phyloP scores from a whole-genome alignment of 2,113 vertebrate genomes.

The Neogale vison region DNA sequence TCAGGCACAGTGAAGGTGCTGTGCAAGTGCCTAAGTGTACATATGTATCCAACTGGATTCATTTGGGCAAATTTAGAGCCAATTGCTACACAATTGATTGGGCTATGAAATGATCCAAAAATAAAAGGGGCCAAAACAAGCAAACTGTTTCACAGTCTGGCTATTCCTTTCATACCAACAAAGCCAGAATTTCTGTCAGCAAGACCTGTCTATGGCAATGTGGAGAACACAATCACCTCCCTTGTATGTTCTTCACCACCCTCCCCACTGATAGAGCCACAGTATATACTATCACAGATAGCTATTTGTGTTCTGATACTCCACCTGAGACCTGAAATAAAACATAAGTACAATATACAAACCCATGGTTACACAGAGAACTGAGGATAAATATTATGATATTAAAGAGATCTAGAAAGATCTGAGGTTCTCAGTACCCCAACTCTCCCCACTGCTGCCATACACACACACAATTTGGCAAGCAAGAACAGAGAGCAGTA shows the following conservation, averaged over 20 bases:
- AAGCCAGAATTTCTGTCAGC: constrained; percentile 19
- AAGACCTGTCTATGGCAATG: not conserved
- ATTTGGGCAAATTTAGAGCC: constrained; percentile 54
- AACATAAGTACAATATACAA: not conserved
- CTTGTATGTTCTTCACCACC: not conserved
- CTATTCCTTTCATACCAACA: constrained; percentile 43
- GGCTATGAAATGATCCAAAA: constrained; percentile 65
- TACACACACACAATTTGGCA: not conserved
- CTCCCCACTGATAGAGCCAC: not conserved
- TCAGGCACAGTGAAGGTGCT: not conserved
- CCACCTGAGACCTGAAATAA: not conserved
- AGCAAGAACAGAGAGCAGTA: not conserved
- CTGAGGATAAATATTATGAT: not conserved
- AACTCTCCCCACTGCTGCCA: not conserved
- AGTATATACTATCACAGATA: not conserved
- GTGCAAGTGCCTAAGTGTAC: not conserved
- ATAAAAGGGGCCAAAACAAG: constrained; percentile 67
- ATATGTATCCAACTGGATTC: not conserved
- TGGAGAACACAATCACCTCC: not conserved
- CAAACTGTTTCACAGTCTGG: constrained; percentile 75
- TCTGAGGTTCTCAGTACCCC: not conserved
- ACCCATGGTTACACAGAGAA: not conserved
- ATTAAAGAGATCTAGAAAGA: not conserved
- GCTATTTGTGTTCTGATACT: not conserved
- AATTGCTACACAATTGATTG: constrained; percentile 65